Base-by-base conservation (phyloP, 2,113 vertebrate genomes). In the Antennarius striatus region DNA sequence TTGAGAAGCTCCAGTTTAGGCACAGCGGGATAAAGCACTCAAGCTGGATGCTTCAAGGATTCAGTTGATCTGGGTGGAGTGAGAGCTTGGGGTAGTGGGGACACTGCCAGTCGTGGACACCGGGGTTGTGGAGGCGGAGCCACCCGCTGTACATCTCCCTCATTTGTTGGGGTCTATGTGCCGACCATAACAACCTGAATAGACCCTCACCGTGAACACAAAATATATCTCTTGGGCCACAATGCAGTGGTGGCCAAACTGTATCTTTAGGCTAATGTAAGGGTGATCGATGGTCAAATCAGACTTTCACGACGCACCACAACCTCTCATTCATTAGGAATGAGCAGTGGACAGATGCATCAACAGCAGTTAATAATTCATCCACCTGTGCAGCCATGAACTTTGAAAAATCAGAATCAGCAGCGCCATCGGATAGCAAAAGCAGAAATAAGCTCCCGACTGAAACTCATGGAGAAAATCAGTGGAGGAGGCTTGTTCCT, bases 301-400 rank as follows among this genome's bases (percentile, higher is more conserved):
- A 16, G 30, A n/a, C 16, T 61, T 65, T 73, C 39, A 51, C 43
- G 54, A 40, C 52, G 54, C 81, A 70, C 63, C 60, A 65, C 57
- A 75, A 42, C 17, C 56, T 12, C 29, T 77, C 61, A 76, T 84
- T 73, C 61, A 81, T 84, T 75, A 76, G 68, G 76, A 69, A 81
- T 69, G 29, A 78, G 59, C 39, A 48, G 16, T 28, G 59, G 67
- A 63, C 66, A 55, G 43, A 52, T 50, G 71, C 52, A 15, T 75
- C 74, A 73, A 69, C 71, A 75, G 50, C 63, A 39, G 61, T 84
- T 60, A 84, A 84, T 81, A 75, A 84, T 81, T 80, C 62, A 80
- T 80, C 61, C 61, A 60, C 56, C 55, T 70, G 39, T 63, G 17
- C 61, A 55, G 51, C 3, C 32, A 36, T 36, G 32, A 36, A 0